phyloP scores from a whole-genome alignment of 1,140 invertebrate genomes.

The Pseudoatta argentina region DNA sequence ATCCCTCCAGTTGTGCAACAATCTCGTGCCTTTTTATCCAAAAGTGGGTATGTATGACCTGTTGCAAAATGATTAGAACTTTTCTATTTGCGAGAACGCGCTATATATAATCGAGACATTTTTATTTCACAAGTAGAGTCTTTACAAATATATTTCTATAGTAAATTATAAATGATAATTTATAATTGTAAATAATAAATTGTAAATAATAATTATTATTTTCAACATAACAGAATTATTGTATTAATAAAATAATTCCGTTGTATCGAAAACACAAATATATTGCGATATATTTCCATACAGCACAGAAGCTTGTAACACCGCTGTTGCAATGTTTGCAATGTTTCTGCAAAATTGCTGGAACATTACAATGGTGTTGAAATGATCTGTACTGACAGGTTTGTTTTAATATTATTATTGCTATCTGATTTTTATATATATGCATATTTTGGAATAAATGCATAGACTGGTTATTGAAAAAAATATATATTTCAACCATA shows the following conservation, averaged over 20 bases:
- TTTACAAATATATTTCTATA: background rate
- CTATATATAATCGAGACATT: background rate
- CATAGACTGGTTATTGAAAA: background rate
- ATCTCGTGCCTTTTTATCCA: conserved; percentile 98
- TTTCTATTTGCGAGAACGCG: background rate
- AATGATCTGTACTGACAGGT: too few relatives aligned
- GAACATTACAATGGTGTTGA: too few relatives aligned
- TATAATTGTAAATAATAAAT: too few relatives aligned
- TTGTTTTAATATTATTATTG: conserved; percentile 32
- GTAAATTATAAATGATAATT: conserved; percentile 4
- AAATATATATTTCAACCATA: background rate
- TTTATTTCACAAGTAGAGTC: background rate
- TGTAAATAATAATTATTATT: background rate
- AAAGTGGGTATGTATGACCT: conserved; percentile 97
- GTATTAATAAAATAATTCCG: background rate
- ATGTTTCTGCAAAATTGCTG: too few relatives aligned
- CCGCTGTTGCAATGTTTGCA: too few relatives aligned
- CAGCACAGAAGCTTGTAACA: too few relatives aligned
- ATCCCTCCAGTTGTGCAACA: conserved; percentile 94
- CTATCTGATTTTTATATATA: background rate
- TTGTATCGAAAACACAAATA: background rate
- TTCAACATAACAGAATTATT: too few relatives aligned
- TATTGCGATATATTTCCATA: background rate
- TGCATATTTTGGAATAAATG: background rate
- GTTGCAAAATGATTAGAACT: conserved; percentile 38